phyloP scores from a whole-genome alignment of 2,797 vertebrate genomes.

The Pseudochromis fuscus region DNA sequence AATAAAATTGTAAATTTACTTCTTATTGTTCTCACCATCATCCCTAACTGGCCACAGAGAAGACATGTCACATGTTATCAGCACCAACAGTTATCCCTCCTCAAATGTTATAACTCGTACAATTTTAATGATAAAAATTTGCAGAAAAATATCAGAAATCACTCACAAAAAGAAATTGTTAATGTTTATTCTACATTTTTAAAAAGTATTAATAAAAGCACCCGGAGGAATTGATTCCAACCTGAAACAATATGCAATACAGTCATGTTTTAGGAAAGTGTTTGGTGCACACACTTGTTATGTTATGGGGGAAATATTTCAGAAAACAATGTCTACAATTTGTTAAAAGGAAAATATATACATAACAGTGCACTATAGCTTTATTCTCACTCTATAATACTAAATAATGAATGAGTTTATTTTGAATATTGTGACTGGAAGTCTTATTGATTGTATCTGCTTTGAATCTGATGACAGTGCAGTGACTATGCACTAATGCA shows the following conservation, averaged over 20 bases:
- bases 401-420: constrained; percentile 28
- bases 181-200: not conserved
- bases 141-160: not conserved
- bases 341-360: too few relatives aligned
- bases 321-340: too few relatives aligned
- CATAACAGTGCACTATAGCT: not conserved
- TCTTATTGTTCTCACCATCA: not conserved
- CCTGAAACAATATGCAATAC: not conserved
- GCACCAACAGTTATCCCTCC: not conserved
- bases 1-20: not conserved
- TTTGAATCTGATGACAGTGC: constrained; percentile 15
- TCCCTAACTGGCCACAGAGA: not conserved
- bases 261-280: not conserved
- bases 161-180: too few relatives aligned
- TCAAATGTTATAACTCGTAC: not conserved
- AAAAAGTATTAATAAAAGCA: not conserved
- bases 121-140: not conserved
- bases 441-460: constrained; percentile 29
- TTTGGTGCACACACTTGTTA: too few relatives aligned
- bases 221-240: not conserved
- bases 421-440: constrained; percentile 23
- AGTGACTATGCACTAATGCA: constrained; percentile 19
- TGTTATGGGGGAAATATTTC: too few relatives aligned
- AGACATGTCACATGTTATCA: not conserved
- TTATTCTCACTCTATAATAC: not conserved